A percentile compares a stretch with the other conserved stretches of the same genome.
These are phyloP conservation scores for Gambelia wislizenii DNA, from an alignment of 2,797 vertebrate species.

Conservation along the genomic window DNA sequence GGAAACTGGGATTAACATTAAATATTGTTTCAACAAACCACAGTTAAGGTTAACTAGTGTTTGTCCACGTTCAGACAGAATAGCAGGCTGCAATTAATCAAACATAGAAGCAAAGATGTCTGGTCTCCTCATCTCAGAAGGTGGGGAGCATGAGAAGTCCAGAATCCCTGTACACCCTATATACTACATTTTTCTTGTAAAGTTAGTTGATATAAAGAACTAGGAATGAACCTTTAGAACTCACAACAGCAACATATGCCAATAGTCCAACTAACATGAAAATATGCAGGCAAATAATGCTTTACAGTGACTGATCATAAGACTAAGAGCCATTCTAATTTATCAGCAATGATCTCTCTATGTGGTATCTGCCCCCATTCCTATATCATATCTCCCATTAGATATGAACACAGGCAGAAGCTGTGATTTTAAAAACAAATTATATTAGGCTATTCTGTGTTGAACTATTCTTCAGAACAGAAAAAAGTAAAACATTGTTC, in stretches of 20 bases:
- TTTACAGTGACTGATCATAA: not conserved
- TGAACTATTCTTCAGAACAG: conserved; percentile 23
- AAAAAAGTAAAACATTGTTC: not conserved
- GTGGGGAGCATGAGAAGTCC: not conserved
- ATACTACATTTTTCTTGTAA: not conserved
- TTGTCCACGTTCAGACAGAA: not conserved
- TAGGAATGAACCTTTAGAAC: not conserved
- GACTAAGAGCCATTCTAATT: not conserved
- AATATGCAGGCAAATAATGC: not conserved
- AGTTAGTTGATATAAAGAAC: not conserved
- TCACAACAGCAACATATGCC: not conserved
- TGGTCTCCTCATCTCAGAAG: not conserved
- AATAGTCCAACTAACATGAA: conserved; percentile 2
- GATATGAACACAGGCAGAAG: not conserved
- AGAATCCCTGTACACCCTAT: not conserved
- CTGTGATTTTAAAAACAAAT: not conserved
- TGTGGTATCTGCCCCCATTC: not conserved
- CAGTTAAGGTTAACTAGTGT: not conserved
- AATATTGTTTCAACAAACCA: not conserved
- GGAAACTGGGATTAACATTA: not conserved
- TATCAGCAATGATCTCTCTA: not conserved
- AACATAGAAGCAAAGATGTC: not conserved
- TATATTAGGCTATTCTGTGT: not conserved
- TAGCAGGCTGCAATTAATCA: not conserved
- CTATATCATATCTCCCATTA: not conserved